phyloP scores from a whole-genome alignment of 2,888 invertebrate species.

The Drosophila pegasa region DNA sequence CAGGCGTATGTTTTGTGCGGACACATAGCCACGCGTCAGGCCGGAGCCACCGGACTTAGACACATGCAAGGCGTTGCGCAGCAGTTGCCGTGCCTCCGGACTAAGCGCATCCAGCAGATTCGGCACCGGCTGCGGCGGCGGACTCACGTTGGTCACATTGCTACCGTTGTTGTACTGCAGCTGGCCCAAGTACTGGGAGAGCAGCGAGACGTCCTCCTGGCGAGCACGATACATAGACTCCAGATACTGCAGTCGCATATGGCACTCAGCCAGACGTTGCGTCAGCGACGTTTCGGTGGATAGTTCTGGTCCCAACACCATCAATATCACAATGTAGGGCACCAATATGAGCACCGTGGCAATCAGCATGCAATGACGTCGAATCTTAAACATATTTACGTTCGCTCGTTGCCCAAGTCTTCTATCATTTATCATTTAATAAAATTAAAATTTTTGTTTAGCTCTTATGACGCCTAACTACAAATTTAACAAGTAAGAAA shows the following conservation, averaged over 20 bases:
- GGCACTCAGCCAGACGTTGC: constrained; percentile 90
- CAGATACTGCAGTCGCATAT: constrained; percentile 91
- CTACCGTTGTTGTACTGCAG: constrained; percentile 67
- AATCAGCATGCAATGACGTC: constrained; percentile 87
- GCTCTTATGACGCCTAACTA: too few species aligned
- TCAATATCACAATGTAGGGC: constrained; percentile 86
- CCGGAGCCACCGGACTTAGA: constrained; percentile 16
- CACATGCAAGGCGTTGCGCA: constrained; percentile 85
- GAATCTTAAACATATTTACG: constrained; percentile 79
- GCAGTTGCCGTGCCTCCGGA: constrained; percentile 84
- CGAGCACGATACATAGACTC: constrained; percentile 91
- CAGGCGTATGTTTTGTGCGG: constrained; percentile 86
- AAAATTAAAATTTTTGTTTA: too few species aligned
- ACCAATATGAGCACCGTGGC: constrained; percentile 86
- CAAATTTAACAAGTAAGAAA: too few species aligned
- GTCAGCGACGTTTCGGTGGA: constrained; percentile 89
- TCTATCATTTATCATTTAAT: constrained; percentile 12
- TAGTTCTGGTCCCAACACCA: constrained; percentile 86
- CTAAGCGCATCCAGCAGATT: constrained; percentile 84
- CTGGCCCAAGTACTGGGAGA: constrained; percentile 88
- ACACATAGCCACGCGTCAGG: constrained; percentile 82
- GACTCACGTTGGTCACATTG: constrained; percentile 50
- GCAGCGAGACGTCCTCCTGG: constrained; percentile 90
- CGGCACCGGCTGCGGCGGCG: constrained; percentile 54
- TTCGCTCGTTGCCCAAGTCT: constrained; percentile 13